A percentile compares a stretch with the other conserved stretches of the same genome.
Conservation (phyloP, 2,113 vertebrate species). For the Craseonycteris thonglongyai region DNA sequence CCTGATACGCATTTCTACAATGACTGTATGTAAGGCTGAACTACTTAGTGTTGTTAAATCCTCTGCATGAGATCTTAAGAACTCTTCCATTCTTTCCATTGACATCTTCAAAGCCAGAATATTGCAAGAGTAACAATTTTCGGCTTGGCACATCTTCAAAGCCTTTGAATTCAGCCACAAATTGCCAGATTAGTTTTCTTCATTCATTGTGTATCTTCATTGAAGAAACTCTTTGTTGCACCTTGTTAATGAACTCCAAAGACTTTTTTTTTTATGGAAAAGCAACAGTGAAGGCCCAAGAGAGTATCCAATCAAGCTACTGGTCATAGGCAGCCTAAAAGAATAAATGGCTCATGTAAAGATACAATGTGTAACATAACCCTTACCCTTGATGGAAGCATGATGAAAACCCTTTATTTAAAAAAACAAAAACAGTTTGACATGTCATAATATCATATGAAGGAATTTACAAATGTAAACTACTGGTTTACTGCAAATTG, state of each 20-base stretch:
- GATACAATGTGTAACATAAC: background rate
- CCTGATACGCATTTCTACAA: background rate
- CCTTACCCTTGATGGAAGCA: background rate
- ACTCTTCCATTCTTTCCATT: background rate
- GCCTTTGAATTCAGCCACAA: background rate
- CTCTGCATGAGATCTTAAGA: background rate
- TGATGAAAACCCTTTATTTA: background rate
- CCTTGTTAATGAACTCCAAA: background rate
- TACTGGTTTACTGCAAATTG: background rate
- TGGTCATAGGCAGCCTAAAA: background rate
- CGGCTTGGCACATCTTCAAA: background rate
- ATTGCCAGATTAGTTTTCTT: background rate
- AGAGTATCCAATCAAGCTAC: background rate
- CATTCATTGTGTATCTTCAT: background rate
- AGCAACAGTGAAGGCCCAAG: background rate
- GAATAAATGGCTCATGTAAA: background rate
- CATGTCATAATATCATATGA: background rate
- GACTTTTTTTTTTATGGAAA: background rate
- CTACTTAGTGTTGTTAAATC: background rate
- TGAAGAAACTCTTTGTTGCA: background rate
- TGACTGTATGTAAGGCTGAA: background rate
- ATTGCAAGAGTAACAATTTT: slow-evolving; percentile 14
- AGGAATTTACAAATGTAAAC: background rate
- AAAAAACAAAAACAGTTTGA: background rate
- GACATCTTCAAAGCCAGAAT: slow-evolving; percentile 17